Percentiles rank a stretch among this genome's conserved stretches.
Evolutionary conservation across 2,888 invertebrate species (phyloP).

Genomic region (Thysanoteuthis rhombus): DNA sequence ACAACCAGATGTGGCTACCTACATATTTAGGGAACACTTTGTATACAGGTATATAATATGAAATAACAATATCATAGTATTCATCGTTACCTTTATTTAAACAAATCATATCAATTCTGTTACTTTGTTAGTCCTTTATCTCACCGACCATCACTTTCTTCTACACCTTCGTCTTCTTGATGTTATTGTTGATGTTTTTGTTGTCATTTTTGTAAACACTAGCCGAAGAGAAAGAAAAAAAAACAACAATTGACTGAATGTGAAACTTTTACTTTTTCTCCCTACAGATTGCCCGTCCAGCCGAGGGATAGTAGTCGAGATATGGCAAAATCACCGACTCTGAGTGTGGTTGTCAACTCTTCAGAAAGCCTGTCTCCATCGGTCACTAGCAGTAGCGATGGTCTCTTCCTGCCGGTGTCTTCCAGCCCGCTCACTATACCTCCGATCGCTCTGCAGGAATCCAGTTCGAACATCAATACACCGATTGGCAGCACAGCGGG

Average conservation of each 20-base stretch:
- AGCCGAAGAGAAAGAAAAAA: background rate
- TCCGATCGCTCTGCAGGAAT: constrained; percentile 21
- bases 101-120: no score
- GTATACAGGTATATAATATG: no score
- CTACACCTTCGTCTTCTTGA: background rate
- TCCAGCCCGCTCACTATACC: constrained; percentile 18
- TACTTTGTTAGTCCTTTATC: no score
- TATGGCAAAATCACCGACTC: constrained; percentile 29
- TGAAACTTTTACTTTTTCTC: background rate
- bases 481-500: constrained; percentile 13
- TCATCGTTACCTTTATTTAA: no score
- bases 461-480: background rate
- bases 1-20: no score
- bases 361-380: constrained; percentile 29
- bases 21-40: no score
- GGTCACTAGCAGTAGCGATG: constrained; percentile 22
- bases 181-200: background rate
- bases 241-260: background rate
- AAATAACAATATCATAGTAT: no score
- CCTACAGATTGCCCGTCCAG: constrained; percentile 27
- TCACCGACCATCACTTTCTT: no score
- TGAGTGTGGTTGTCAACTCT: constrained; percentile 29
- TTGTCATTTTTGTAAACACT: background rate
- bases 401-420: constrained; percentile 26
- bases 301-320: constrained; percentile 27